phyloP scores from a whole-genome alignment of 1,140 invertebrate species.

The Yoshiicerus persimilis region DNA sequence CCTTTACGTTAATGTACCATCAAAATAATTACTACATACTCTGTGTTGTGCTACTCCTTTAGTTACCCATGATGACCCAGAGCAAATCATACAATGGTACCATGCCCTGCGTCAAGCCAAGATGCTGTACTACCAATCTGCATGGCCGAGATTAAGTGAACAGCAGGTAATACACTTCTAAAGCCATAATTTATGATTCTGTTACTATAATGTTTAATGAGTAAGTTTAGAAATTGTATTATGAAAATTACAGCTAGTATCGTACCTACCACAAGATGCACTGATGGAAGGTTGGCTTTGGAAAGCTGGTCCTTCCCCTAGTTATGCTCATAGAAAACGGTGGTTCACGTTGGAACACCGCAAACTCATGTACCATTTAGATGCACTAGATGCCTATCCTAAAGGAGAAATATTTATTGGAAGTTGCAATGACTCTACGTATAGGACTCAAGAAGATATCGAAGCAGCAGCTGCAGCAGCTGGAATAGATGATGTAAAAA shows the following conservation, averaged over 20 bases:
- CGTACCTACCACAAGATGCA: constrained; percentile 26
- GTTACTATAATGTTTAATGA: not conserved
- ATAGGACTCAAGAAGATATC: constrained; percentile 25
- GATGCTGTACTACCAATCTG: constrained; percentile 75
- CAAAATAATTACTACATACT: too few species aligned
- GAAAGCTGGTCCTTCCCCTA: constrained; percentile 53
- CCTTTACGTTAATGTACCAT: too few species aligned
- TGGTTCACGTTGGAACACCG: constrained; percentile 64
- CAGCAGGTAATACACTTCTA: constrained; percentile 46
- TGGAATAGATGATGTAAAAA: constrained; percentile 13
- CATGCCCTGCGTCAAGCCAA: constrained; percentile 75
- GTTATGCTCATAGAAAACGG: constrained; percentile 32
- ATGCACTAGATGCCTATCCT: constrained; percentile 79
- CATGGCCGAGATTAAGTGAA: constrained; percentile 75
- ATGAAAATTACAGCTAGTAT: not conserved
- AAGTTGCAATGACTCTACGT: not conserved
- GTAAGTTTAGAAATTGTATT: not conserved
- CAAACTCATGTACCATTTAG: constrained; percentile 88
- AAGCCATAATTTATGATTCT: too few species aligned
- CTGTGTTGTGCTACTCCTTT: constrained; percentile 72
- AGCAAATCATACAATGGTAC: constrained; percentile 86
- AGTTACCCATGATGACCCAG: constrained; percentile 78
- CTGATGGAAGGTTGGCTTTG: constrained; percentile 78
- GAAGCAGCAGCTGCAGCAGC: not conserved
- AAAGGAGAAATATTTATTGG: constrained; percentile 90